These are phyloP conservation scores for Porites australiensis DNA, from an alignment of 64 coral and sea anemone genomes.

Conservation along the genomic window DNA sequence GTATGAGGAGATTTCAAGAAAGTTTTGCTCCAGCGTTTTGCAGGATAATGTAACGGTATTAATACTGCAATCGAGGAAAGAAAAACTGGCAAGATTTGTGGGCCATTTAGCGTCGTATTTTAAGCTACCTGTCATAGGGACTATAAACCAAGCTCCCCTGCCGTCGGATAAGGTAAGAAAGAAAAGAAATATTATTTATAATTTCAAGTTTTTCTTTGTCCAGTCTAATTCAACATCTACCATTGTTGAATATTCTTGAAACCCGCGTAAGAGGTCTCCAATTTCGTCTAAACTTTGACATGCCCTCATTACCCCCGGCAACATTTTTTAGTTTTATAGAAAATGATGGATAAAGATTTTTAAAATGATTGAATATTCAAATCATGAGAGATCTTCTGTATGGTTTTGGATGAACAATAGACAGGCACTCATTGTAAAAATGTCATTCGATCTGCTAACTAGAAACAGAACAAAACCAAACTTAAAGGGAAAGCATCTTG, in stretches of 20 bases:
- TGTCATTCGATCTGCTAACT: background rate
- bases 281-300: too few species aligned
- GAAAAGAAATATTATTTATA: background rate
- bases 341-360: too few species aligned
- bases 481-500: too few species aligned
- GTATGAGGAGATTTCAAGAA: conserved; percentile 46
- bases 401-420: background rate
- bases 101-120: conserved; percentile 78
- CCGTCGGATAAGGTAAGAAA: conserved; percentile 75
- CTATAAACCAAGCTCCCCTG: conserved; percentile 21
- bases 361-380: background rate
- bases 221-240: background rate
- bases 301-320: too few species aligned
- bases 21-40: conserved; percentile 71
- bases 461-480: too few species aligned
- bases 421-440: background rate
- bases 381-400: background rate
- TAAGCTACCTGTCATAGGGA: conserved; percentile 73
- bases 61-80: conserved; percentile 55
- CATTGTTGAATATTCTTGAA: background rate
- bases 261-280: background rate
- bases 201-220: background rate
- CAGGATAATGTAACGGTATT: conserved; percentile 62
- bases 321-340: too few species aligned
- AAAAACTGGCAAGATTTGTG: conserved; percentile 53